Conservation (phyloP, 2,888 invertebrate species). For the Trichacis sp. region DNA sequence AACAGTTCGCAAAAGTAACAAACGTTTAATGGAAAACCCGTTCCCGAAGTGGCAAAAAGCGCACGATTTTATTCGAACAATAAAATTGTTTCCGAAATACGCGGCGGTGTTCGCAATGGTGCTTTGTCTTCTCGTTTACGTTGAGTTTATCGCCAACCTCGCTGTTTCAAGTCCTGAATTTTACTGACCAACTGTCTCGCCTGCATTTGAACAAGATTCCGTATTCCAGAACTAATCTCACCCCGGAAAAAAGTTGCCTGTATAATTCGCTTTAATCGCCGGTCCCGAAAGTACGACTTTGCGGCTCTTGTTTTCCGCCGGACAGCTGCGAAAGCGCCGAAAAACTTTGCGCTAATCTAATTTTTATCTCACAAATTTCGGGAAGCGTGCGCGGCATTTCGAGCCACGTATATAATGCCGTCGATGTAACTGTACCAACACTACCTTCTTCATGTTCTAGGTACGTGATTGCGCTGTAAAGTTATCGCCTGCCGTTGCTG, state of each 20-base stretch:
- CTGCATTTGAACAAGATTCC: conserved; percentile 3
- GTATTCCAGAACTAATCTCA: neutral
- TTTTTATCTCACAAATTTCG: conserved; percentile 43
- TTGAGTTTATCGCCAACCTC: neutral
- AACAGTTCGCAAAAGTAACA: too few species aligned
- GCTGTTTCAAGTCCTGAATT: conserved; percentile 1
- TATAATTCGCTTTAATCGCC: conserved; percentile 9
- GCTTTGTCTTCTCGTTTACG: conserved; percentile 2
- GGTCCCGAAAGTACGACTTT: neutral
- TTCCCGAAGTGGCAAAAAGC: neutral
- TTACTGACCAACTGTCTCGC: neutral
- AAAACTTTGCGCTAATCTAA: conserved; percentile 43
- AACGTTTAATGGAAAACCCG: neutral
- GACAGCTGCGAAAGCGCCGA: conserved; percentile 2
- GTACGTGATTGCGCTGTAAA: conserved; percentile 54
- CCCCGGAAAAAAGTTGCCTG: neutral
- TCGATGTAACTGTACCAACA: conserved; percentile 16
- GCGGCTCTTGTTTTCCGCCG: conserved; percentile 1
- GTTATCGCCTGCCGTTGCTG: conserved; percentile 24
- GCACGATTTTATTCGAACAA: neutral
- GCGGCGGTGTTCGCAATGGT: neutral
- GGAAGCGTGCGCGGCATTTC: conserved; percentile 34
- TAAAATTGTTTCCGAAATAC: neutral
- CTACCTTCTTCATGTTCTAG: conserved; percentile 36
- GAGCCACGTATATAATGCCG: conserved; percentile 14